Evolutionary conservation across 1,140 invertebrate species (phyloP).

Genomic region (Lepidurus couesii): DNA sequence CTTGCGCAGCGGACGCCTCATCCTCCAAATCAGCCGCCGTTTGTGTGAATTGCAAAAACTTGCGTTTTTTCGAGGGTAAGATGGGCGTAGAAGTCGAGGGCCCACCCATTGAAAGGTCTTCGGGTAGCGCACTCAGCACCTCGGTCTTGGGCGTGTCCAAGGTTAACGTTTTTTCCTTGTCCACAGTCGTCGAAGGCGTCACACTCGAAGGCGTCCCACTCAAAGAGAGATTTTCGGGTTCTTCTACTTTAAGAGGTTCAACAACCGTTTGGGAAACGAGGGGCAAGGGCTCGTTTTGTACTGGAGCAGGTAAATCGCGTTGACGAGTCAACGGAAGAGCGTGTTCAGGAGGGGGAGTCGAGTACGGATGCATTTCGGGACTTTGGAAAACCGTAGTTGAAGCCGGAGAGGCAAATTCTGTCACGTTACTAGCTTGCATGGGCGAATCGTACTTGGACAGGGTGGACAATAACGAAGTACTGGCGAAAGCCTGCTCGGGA

Average conservation of each 20-base stretch:
- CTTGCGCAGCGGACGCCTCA: neutral
- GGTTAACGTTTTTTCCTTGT: neutral
- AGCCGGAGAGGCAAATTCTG: neutral
- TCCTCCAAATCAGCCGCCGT: neutral
- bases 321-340: neutral
- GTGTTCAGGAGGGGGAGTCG: constrained; percentile 1
- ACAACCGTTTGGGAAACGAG: neutral
- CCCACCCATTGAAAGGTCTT: neutral
- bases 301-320: neutral
- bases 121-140: neutral
- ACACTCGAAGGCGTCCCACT: neutral
- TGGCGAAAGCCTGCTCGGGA: neutral
- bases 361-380: constrained; percentile 1
- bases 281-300: neutral
- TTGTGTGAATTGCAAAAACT: neutral
- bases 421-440: neutral
- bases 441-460: neutral
- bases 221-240: neutral
- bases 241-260: neutral
- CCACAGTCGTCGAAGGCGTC: neutral
- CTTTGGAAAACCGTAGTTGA: neutral
- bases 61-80: neutral
- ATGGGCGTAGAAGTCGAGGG: neutral
- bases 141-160: neutral
- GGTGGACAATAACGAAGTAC: neutral